These are phyloP conservation scores for Fragum whitleyi DNA, from an alignment of 2,888 invertebrate species.

Conservation along the genomic window DNA sequence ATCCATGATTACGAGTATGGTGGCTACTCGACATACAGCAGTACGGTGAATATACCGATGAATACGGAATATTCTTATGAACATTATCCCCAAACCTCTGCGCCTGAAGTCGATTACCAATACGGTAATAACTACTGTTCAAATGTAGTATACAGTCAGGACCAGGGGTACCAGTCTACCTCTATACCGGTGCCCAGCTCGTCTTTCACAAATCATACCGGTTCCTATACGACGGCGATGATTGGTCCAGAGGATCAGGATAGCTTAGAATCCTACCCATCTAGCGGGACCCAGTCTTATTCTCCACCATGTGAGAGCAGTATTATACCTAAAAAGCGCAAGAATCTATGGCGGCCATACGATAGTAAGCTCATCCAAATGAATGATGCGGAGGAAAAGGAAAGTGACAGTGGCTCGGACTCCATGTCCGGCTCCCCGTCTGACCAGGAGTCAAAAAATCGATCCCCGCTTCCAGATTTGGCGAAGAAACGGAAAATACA, in stretches of 20 bases:
- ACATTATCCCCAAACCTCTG: conserved; percentile 16
- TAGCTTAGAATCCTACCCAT: conserved; percentile 8
- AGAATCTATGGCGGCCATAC: conserved; percentile 65
- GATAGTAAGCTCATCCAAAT: conserved; percentile 39
- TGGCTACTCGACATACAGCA: background rate
- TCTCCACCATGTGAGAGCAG: conserved; percentile 28
- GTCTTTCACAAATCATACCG: conserved; percentile 16
- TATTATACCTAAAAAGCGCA: conserved; percentile 62
- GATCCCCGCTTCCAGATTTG: conserved; percentile 45
- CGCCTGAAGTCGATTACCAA: conserved; percentile 7
- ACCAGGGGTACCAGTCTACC: background rate
- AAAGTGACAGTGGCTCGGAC: conserved; percentile 44
- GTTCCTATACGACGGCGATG: background rate
- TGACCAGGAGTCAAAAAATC: conserved; percentile 58
- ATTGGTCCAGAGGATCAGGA: conserved; percentile 3
- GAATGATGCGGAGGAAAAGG: conserved; percentile 27
- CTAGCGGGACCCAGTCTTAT: conserved; percentile 6
- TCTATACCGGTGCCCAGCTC: background rate
- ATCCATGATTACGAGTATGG: background rate
- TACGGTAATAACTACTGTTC: conserved; percentile 1
- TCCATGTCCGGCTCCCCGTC: conserved; percentile 50
- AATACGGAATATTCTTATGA: conserved; percentile 11
- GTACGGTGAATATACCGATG: background rate
- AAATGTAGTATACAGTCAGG: conserved; percentile 2
- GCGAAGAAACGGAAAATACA: conserved; percentile 58